Base-by-base conservation (phyloP, 1,140 invertebrate genomes). In the Andricus grossulariae region DNA sequence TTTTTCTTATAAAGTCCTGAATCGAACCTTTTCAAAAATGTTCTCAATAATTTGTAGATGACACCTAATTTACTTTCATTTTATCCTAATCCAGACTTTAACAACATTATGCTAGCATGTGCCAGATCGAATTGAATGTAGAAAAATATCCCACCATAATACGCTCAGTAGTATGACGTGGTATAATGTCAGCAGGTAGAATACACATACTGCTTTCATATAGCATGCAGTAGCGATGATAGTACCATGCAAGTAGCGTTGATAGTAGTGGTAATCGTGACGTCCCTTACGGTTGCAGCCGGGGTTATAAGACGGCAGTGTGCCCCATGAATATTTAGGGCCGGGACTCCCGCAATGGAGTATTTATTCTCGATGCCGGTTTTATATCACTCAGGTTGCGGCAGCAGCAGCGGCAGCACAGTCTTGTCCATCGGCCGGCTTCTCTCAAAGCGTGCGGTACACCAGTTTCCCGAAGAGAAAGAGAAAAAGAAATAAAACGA, bases 261-360 rank as follows among this genome's bases (percentile, higher is more conserved):
- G 39, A 45, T 72, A 52, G 80, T 80, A 80, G 77, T 73, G 51
- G 79, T 73, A 72, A 80, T 78, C 78, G 77, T 81, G 83, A 80
- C 19, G 50, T 72, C 45, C 45, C 79, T 80, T 25, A 25, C 19
- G 10, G 11, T 6, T 3, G 25, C 57, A 60, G 32, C 77, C 76
- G 13, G 11, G 71, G 25, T 72, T 72, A 70, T 70, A 70, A 82
- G 80, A 77, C 77, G 75, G 78, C 39, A 66, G 71, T n/a, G 80
- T 78, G 77, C 74, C 77, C 82, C 82, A 85, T 84, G 82, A 82
- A 80, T 84, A 84, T 86, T 82, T 84, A 82, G 82, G 80, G 79
- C 81, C 79, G 50, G 71, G 77, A 81, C 79, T 85, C 82, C 82
- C 79, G 82, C 83, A 80, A 83, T 83, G 83, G 83, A 76, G 83